Evolutionary conservation across 2,797 vertebrate species (phyloP).

Genomic region (Pygocentrus nattereri): DNA sequence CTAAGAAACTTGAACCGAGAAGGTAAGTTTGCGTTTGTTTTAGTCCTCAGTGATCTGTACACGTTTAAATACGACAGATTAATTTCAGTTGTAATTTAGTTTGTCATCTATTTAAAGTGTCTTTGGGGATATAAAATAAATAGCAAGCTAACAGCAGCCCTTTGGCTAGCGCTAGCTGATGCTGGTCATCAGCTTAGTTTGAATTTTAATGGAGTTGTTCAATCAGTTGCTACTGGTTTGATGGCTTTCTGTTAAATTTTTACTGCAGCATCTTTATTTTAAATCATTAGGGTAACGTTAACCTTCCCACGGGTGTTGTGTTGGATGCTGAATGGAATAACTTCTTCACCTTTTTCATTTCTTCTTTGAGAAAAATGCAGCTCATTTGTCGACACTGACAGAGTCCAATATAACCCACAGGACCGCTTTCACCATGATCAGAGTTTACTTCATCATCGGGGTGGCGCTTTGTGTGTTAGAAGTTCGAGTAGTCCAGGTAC

Average conservation of each 20-base stretch:
- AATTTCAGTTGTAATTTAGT: neutral
- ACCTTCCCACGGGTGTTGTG: neutral
- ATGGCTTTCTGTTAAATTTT: neutral
- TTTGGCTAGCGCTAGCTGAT: neutral
- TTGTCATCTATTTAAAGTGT: neutral
- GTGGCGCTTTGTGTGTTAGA: constrained; percentile 79
- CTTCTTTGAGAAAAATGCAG: neutral
- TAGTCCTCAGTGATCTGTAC: neutral
- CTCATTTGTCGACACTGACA: constrained; percentile 4
- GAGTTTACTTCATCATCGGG: constrained; percentile 61
- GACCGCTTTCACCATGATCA: constrained; percentile 46
- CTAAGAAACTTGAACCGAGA: neutral
- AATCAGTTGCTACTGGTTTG: neutral
- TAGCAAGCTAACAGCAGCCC: neutral
- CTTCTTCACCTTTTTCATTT: neutral
- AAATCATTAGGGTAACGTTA: neutral
- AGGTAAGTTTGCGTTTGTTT: constrained; percentile 16
- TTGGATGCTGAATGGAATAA: neutral
- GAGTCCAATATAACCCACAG: constrained; percentile 40
- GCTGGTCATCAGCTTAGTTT: neutral
- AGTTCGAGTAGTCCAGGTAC: constrained; percentile 79
- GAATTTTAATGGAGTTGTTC: neutral
- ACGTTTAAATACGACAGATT: neutral
- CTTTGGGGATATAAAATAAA: neutral
- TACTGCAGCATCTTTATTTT: neutral